Percentiles rank a stretch among this genome's conserved stretches.
Evolutionary conservation across 2,888 invertebrate genomes (phyloP).

Genomic region (Amphipoea lucens): DNA sequence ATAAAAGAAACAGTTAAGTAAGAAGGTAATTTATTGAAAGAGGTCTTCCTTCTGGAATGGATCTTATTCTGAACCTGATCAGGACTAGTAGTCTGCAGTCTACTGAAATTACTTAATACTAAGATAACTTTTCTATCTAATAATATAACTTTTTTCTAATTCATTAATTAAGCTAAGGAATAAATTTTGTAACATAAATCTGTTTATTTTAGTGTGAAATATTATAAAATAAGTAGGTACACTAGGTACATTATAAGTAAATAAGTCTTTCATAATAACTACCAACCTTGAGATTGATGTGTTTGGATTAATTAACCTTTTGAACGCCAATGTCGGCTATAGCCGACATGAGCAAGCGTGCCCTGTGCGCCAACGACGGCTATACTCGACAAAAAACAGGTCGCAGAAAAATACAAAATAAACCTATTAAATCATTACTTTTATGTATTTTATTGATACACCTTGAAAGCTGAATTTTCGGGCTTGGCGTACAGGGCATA

Average conservation of each 20-base stretch:
- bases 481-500: too few relatives aligned
- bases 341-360: too few relatives aligned
- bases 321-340: too few relatives aligned
- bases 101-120: not conserved
- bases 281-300: slow-evolving; percentile 16
- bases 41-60: not conserved
- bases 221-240: not conserved
- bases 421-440: too few relatives aligned
- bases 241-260: not conserved
- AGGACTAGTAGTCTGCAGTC: too few relatives aligned
- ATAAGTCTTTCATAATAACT: not conserved
- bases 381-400: too few relatives aligned
- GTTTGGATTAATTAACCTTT: too few relatives aligned
- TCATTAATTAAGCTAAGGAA: not conserved
- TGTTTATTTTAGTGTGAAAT: not conserved
- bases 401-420: too few relatives aligned
- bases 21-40: not conserved
- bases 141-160: not conserved
- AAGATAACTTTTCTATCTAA: not conserved
- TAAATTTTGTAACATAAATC: not conserved
- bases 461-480: too few relatives aligned
- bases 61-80: not conserved
- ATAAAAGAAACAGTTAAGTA: not conserved
- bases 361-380: too few relatives aligned
- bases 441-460: too few relatives aligned